Evolutionary conservation across 64 coral and sea anemone species (phyloP).

Genomic region (Pachyseris speciosa): DNA sequence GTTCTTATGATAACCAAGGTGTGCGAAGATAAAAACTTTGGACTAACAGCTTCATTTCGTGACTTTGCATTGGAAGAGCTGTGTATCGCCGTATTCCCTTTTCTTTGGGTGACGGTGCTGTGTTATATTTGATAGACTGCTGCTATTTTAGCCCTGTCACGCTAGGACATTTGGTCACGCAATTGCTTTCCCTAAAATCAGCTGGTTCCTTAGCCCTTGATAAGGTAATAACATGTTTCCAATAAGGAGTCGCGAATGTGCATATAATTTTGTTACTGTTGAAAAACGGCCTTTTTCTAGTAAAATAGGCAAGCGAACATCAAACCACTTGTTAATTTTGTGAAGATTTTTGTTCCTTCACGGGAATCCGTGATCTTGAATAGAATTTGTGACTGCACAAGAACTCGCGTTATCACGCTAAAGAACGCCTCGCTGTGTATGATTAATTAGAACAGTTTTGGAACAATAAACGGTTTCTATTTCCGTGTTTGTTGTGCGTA

Average conservation of each 20-base stretch:
- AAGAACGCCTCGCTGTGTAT: not conserved
- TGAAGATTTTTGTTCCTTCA: not conserved
- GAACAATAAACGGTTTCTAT: slow-evolving; percentile 36
- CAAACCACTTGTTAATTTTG: not conserved
- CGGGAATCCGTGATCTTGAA: not conserved
- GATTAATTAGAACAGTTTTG: slow-evolving; percentile 38
- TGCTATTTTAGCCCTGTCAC: not conserved
- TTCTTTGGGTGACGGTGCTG: not conserved
- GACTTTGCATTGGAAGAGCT: not conserved
- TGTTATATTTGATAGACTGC: not conserved
- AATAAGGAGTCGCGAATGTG: not conserved
- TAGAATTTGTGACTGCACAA: not conserved
- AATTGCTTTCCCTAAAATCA: not conserved
- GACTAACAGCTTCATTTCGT: not conserved
- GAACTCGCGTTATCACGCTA: not conserved
- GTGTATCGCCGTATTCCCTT: too few relatives aligned
- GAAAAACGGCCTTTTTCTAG: not conserved
- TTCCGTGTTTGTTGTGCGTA: not conserved
- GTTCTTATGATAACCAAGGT: too few relatives aligned
- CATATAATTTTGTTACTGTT: not conserved
- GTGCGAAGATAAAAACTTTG: too few relatives aligned
- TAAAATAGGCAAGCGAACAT: not conserved
- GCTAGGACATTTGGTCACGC: not conserved
- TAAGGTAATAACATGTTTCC: too few relatives aligned
- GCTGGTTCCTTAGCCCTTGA: not conserved